Conservation (phyloP, 1,140 invertebrate species). For the Dendrolimus punctatus region DNA sequence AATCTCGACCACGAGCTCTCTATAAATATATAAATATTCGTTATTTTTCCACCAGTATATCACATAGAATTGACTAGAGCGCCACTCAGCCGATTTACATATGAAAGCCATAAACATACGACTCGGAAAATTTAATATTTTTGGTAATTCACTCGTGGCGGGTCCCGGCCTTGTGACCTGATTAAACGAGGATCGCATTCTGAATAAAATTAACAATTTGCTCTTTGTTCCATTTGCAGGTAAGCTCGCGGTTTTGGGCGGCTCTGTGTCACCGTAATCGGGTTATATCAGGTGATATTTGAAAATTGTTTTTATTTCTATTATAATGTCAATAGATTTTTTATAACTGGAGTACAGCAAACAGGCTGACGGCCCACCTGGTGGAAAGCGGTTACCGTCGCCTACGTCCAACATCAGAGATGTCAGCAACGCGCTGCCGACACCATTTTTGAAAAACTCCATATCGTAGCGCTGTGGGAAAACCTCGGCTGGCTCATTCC, state of each 20-base stretch:
- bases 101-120: conserved; percentile 49
- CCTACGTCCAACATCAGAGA: no score
- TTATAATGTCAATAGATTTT: no score
- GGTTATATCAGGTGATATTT: no score
- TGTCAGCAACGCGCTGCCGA: no score
- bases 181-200: conserved; percentile 31
- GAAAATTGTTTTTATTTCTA: no score
- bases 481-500: no score
- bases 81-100: conserved; percentile 39
- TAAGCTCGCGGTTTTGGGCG: conserved; percentile 17
- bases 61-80: conserved; percentile 4
- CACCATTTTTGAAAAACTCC: no score
- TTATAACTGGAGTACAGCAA: no score
- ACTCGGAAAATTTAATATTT: conserved; percentile 64
- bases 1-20: background rate
- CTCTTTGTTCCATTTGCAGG: conserved; percentile 33
- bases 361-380: no score
- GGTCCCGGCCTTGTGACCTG: conserved; percentile 36
- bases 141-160: conserved; percentile 48
- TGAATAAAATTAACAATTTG: conserved; percentile 29
- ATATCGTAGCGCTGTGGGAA: no score
- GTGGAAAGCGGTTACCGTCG: no score
- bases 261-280: no score
- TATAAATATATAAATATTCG: background rate
- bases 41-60: conserved; percentile 2